Base-by-base conservation (phyloP, 2,888 invertebrate species). In the Hypselothyrea guttata region DNA sequence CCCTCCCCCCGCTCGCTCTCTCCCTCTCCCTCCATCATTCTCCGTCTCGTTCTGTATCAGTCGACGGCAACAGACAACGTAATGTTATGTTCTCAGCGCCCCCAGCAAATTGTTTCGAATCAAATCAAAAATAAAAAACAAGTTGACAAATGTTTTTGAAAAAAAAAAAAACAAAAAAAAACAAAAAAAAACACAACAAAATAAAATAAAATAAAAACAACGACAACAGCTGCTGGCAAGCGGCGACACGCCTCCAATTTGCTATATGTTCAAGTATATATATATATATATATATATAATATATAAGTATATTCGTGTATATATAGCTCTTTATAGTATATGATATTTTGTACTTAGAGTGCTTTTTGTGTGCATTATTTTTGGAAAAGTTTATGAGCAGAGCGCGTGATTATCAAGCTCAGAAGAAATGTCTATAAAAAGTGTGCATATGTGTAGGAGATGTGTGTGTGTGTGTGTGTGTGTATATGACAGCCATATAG, bases 401-500 rank as follows among this genome's bases (percentile, higher is more conserved):
- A 72, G 76, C 74, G 76, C 74, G 81, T 74, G 74, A 74, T 79
- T 72, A 57, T 60, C 55, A 57, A 30, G 31, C 41, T 27, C 12
- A 33, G 34, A 48, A 46, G 52, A 37, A 52, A 38, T 38, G 41
- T 62, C 40, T 46, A 67, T 61, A 51, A 68, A 38, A 22, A 16
- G 22, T 22, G 22, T 1, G n/a, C n/a, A n/a, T n/a, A 9, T 7
- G 0, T 37, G 5, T 18, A 5, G 0, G 16, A 16, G 1, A 5
- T 37, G 38, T 11, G n/a, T 37, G 18, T 11, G 34, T 33, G 37
- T 28, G 27, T 16, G 16, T 37, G 37, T 33, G 27, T 45, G 33
- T 8, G 30, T 55, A 51, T 55, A 47, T 46, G 41, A 35, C 28
- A 13, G 27, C 61, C 45, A 56, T 57, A 70, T 68, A 65, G 53